Evolutionary conservation across 2,113 vertebrate genomes (phyloP).

Genomic region (Nannobrachium achirus): DNA sequence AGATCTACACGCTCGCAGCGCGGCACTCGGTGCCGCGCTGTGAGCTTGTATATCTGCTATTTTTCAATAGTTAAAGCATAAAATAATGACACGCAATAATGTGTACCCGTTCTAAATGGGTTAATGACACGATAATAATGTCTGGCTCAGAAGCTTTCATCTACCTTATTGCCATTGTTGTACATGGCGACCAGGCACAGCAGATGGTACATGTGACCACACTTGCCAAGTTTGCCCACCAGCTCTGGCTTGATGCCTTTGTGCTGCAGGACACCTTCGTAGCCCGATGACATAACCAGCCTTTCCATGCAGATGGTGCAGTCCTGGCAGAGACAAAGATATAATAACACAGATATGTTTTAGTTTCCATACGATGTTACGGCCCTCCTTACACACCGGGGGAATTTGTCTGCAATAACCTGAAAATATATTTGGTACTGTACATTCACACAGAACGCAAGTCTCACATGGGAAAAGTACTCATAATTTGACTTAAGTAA

Average conservation of each 20-base stretch:
- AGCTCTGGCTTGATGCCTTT: slow-evolving; percentile 89
- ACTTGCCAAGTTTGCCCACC: slow-evolving; percentile 94
- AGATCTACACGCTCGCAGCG: too few relatives aligned
- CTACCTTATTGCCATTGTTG: slow-evolving; percentile 94
- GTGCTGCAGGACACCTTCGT: slow-evolving; percentile 90
- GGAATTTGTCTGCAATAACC: too few relatives aligned
- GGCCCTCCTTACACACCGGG: too few relatives aligned
- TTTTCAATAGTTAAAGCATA: too few relatives aligned
- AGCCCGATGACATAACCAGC: slow-evolving; percentile 90
- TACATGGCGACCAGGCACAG: slow-evolving; percentile 98
- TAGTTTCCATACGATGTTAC: slow-evolving; percentile 31
- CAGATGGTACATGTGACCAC: slow-evolving; percentile 96
- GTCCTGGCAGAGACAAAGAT: slow-evolving; percentile 74
- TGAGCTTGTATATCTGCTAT: too few relatives aligned
- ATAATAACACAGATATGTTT: slow-evolving; percentile 45
- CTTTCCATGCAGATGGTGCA: slow-evolving; percentile 94
- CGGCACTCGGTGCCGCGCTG: too few relatives aligned
- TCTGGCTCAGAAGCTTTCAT: slow-evolving; percentile 58
- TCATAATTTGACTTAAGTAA: too few relatives aligned
- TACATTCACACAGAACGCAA: too few relatives aligned
- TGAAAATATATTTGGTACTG: too few relatives aligned
- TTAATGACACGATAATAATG: slow-evolving; percentile 59
- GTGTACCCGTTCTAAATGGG: too few relatives aligned
- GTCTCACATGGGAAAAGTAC: too few relatives aligned
- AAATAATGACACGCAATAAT: too few relatives aligned